Conservation (phyloP, 2,797 vertebrate species). For the Acropternis orthonyx region DNA sequence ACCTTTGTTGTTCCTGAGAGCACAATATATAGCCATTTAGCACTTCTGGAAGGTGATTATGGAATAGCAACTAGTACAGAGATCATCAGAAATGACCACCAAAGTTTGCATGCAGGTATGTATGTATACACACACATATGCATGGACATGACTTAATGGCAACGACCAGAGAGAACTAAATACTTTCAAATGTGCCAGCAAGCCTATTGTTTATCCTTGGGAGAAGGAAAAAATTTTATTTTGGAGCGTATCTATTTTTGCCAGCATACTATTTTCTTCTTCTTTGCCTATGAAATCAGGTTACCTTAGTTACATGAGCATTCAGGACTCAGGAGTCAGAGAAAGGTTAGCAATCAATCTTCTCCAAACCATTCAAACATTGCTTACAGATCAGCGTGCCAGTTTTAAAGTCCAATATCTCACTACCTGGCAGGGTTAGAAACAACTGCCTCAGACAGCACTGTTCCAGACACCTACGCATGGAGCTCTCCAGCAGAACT, state of each 20-base stretch:
- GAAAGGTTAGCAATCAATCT: neutral
- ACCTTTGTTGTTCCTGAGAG: neutral
- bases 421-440: neutral
- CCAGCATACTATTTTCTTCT: neutral
- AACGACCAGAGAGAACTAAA: neutral
- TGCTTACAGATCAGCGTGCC: neutral
- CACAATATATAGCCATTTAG: neutral
- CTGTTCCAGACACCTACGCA: neutral
- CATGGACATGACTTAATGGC: neutral
- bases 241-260: neutral
- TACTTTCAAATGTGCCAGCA: neutral
- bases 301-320: neutral
- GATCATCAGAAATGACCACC: neutral
- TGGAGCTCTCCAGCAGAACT: rapidly evolving
- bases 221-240: neutral
- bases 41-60: neutral
- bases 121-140: neutral
- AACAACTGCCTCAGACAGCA: rapidly evolving
- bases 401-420: neutral
- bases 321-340: neutral
- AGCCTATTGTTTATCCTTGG: neutral
- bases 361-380: neutral
- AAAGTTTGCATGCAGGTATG: neutral
- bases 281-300: neutral
- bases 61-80: neutral